These are phyloP conservation scores for Clitarchus hookeri DNA, from an alignment of 2,888 invertebrate genomes.

Conservation along the genomic window DNA sequence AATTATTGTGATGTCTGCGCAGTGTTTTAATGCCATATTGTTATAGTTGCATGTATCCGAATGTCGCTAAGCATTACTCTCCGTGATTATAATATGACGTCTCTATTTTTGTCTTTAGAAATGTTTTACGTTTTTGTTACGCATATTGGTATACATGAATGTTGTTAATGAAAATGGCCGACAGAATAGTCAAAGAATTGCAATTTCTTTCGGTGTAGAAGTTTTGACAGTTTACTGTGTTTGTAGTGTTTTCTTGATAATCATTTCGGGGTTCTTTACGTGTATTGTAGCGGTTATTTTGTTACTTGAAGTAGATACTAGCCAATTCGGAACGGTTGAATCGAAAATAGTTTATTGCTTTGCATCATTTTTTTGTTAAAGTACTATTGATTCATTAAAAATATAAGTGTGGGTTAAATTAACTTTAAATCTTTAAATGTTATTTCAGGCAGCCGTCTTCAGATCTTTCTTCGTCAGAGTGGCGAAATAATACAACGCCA, in stretches of 20 bases:
- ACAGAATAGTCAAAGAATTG: slow-evolving; percentile 16
- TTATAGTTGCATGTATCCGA: too few relatives aligned
- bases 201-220: neutral
- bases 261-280: slow-evolving; percentile 17
- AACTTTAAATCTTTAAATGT: neutral
- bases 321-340: neutral
- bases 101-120: too few relatives aligned
- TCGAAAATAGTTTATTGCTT: neutral
- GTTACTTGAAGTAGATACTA: neutral
- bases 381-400: slow-evolving; percentile 34
- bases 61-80: too few relatives aligned
- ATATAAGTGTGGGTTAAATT: neutral
- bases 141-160: neutral
- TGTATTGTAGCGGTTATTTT: neutral
- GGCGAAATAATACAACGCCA: slow-evolving; percentile 35
- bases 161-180: slow-evolving; percentile 22
- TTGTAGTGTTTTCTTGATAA: neutral
- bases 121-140: neutral
- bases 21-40: too few relatives aligned
- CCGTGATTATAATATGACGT: too few relatives aligned
- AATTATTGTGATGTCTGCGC: too few relatives aligned
- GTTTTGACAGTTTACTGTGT: neutral
- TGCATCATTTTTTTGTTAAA: neutral
- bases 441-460: slow-evolving; percentile 30
- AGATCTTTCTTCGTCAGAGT: slow-evolving; percentile 32